Evolutionary conservation across 2,113 vertebrate genomes (phyloP).

Genomic region (Fregetta grallaria): DNA sequence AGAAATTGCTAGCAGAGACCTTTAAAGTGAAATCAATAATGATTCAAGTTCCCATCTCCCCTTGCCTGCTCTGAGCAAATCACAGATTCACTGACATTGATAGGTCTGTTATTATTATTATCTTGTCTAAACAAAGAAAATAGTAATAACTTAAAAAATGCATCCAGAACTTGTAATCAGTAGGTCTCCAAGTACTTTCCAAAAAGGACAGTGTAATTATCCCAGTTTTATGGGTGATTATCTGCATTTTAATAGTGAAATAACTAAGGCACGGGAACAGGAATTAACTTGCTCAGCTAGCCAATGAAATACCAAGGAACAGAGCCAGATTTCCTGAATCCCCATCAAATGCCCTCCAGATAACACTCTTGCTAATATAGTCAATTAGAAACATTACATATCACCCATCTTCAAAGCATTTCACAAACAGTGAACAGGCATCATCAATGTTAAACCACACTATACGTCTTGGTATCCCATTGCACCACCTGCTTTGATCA

Average conservation of each 20-base stretch:
- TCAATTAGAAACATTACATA: slow-evolving; percentile 23
- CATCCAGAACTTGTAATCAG: neutral
- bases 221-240: neutral
- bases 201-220: neutral
- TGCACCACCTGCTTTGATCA: slow-evolving; percentile 17
- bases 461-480: neutral
- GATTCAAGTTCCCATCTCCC: neutral
- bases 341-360: neutral
- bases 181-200: neutral
- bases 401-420: slow-evolving; percentile 7
- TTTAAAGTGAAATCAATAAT: slow-evolving; percentile 12
- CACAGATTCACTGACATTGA: neutral
- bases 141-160: neutral
- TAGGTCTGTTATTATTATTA: neutral
- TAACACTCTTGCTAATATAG: slow-evolving; percentile 20
- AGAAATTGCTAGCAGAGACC: slow-evolving; percentile 10
- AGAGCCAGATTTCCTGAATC: neutral
- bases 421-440: neutral
- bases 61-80: neutral
- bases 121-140: neutral
- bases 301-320: neutral
- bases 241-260: neutral
- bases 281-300: neutral
- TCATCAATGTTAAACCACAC: neutral
- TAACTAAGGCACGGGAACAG: neutral